These are phyloP conservation scores for Nemurella pictetii DNA, from an alignment of 2,888 invertebrate genomes.

Conservation along the genomic window DNA sequence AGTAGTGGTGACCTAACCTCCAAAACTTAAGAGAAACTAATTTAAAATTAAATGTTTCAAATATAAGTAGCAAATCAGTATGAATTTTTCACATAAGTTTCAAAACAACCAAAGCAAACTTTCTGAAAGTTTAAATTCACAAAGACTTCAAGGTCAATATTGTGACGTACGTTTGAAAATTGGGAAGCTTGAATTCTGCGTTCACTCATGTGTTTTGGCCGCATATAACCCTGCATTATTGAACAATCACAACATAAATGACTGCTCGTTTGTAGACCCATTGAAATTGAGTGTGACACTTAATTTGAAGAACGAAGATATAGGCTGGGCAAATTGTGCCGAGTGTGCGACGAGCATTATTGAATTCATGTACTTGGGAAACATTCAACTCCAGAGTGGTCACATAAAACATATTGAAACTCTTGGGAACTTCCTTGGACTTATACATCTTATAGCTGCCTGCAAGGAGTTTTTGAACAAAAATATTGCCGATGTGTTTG, in stretches of 20 bases:
- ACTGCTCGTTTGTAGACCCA: constrained; percentile 36
- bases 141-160: constrained; percentile 33
- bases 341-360: constrained; percentile 37
- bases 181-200: constrained; percentile 29
- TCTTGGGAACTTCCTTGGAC: constrained; percentile 29
- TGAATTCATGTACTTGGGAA: constrained; percentile 41
- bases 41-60: not conserved
- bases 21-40: not conserved
- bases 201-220: constrained; percentile 38
- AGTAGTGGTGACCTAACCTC: no score
- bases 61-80: not conserved
- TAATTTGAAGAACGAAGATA: constrained; percentile 6
- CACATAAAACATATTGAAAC: constrained; percentile 37
- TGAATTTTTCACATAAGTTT: not conserved
- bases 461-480: constrained; percentile 34
- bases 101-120: constrained; percentile 34
- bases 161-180: constrained; percentile 37
- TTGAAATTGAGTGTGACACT: constrained; percentile 30
- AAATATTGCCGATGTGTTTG: not conserved
- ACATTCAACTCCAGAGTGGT: constrained; percentile 35
- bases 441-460: constrained; percentile 34
- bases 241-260: not conserved
- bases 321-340: constrained; percentile 25
- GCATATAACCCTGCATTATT: constrained; percentile 36
- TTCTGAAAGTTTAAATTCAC: constrained; percentile 33